phyloP scores from a whole-genome alignment of 2,797 vertebrate species.

The Clarias platycephalus region DNA sequence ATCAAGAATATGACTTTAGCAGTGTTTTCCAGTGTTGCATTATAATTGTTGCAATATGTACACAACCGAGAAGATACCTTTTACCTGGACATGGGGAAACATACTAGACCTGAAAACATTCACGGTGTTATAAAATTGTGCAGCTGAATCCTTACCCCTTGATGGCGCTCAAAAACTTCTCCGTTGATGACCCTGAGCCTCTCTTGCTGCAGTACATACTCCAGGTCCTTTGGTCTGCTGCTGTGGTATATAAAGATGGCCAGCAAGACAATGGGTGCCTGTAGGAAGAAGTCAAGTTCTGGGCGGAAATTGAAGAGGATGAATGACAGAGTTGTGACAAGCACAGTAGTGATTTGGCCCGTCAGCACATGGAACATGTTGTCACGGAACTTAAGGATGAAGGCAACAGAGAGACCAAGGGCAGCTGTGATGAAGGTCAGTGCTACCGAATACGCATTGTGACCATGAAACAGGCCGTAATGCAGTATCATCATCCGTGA shows the following conservation, averaged over 20 bases:
- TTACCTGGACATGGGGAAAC: neutral
- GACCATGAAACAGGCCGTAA: slow-evolving; percentile 93
- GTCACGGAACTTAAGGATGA: slow-evolving; percentile 96
- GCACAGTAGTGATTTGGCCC: slow-evolving; percentile 91
- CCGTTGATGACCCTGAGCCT: slow-evolving; percentile 82
- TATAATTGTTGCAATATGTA: neutral
- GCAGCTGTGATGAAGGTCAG: slow-evolving; percentile 90
- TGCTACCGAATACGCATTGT: slow-evolving; percentile 85
- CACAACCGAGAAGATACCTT: neutral
- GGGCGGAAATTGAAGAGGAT: slow-evolving; percentile 91
- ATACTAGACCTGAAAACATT: neutral
- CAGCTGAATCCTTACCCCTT: slow-evolving; percentile 81
- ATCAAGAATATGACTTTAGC: too few species aligned
- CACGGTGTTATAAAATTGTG: neutral
- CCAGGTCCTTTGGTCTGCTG: slow-evolving; percentile 73
- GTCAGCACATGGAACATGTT: slow-evolving; percentile 99
- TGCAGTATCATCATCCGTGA: slow-evolving; percentile 79
- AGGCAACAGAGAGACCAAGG: slow-evolving; percentile 91
- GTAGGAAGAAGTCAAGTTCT: slow-evolving; percentile 90
- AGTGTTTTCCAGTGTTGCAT: neutral
- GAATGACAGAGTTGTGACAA: slow-evolving; percentile 86
- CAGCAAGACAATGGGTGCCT: slow-evolving; percentile 90
- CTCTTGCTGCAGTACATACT: slow-evolving; percentile 77
- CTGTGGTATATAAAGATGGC: slow-evolving; percentile 94
- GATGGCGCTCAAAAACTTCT: slow-evolving; percentile 84